A percentile compares a stretch with the other conserved stretches of the same genome.
Evolutionary conservation across 1,140 invertebrate species (phyloP).

Genomic region (Heliothis subflexa): DNA sequence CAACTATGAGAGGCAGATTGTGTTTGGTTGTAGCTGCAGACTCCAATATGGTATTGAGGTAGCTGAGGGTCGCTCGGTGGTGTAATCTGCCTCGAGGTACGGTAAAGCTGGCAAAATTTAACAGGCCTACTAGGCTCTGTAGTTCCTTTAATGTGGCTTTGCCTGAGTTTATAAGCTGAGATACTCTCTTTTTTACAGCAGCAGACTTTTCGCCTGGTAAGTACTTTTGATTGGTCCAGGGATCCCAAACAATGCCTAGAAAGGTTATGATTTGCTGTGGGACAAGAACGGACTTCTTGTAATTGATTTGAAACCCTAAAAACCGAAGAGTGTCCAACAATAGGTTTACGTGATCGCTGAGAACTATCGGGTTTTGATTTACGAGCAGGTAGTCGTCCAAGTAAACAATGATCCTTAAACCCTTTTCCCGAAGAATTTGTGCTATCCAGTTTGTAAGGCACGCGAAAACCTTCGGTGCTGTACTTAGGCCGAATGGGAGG

Average conservation of each 20-base stretch:
- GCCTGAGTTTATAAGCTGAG: neutral
- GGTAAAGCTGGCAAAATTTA: conserved; percentile 86
- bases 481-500: conserved; percentile 57
- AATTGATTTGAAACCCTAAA: conserved; percentile 53
- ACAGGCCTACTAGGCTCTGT: conserved; percentile 56
- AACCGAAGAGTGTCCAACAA: conserved; percentile 37
- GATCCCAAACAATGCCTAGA: too few species aligned
- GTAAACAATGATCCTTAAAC: conserved; percentile 61
- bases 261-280: too few species aligned
- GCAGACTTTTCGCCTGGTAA: conserved; percentile 46
- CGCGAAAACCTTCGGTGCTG: conserved; percentile 53
- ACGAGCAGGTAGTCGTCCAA: conserved; percentile 66
- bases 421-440: conserved; percentile 53
- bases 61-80: neutral
- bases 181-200: neutral
- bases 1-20: neutral
- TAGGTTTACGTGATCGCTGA: conserved; percentile 9
- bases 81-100: conserved; percentile 80
- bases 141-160: conserved; percentile 52
- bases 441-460: conserved; percentile 55
- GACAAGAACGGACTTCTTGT: conserved; percentile 39
- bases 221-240: too few species aligned
- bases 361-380: conserved; percentile 29
- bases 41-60: neutral
- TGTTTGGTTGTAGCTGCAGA: conserved; percentile 8